Percentiles rank a stretch among this genome's conserved stretches.
Conservation (phyloP, 2,113 vertebrate species). For the Microtus montanus region DNA sequence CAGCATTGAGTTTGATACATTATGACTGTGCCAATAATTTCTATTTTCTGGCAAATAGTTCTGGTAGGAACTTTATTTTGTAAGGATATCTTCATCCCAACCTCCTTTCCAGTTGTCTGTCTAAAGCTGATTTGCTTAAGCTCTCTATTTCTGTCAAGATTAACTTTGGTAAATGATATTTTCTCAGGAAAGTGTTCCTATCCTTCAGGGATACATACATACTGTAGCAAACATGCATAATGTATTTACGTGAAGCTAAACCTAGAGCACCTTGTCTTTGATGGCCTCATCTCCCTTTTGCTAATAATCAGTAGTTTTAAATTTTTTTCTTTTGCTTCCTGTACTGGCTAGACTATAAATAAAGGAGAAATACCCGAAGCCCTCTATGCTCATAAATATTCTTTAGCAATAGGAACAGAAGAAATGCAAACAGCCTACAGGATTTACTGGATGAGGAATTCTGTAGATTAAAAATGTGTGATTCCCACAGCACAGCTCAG, state of each 20-base stretch:
- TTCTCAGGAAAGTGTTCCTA: neutral
- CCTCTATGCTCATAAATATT: neutral
- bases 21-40: neutral
- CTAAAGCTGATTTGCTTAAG: slow-evolving; percentile 21
- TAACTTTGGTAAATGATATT: slow-evolving; percentile 16
- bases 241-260: neutral
- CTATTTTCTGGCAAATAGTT: neutral
- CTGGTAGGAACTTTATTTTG: neutral
- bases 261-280: neutral
- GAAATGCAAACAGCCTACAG: neutral
- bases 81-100: neutral
- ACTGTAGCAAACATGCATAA: neutral
- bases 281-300: neutral
- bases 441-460: neutral
- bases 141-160: neutral
- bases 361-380: neutral
- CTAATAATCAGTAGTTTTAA: neutral
- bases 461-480: neutral
- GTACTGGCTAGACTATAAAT: neutral
- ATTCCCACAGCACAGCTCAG: neutral
- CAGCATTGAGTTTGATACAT: neutral
- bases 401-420: neutral
- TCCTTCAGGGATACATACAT: neutral
- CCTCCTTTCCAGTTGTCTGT: neutral
- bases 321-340: neutral